Percentiles rank a stretch among this genome's conserved stretches.
phyloP scores from a whole-genome alignment of 2,888 invertebrate genomes.

The Xestoiulus laeticollis region DNA sequence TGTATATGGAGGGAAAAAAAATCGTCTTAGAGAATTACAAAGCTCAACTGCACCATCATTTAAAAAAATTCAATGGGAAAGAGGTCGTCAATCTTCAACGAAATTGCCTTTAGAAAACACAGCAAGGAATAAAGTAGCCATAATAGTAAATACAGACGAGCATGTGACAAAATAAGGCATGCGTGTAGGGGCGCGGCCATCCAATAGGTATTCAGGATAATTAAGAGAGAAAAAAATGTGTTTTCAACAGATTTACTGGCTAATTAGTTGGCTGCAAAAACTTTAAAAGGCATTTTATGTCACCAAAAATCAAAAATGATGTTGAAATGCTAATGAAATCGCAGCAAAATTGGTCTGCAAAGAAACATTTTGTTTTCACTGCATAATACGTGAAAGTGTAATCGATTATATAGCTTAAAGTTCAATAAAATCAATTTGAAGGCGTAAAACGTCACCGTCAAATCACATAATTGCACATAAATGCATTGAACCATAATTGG shows the following conservation, averaged over 20 bases:
- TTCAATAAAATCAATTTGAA: too few species aligned
- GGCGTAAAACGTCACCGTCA: too few species aligned
- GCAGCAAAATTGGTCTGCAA: not conserved
- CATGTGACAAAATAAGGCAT: slow-evolving; percentile 21
- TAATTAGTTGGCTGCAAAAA: not conserved
- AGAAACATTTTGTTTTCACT: not conserved
- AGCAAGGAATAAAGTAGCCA: not conserved
- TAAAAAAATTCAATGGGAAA: not conserved
- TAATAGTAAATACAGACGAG: slow-evolving; percentile 15
- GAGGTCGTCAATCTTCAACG: slow-evolving; percentile 33
- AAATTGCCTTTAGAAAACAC: not conserved
- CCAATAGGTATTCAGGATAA: not conserved
- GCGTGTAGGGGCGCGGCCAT: not conserved
- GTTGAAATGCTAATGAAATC: not conserved
- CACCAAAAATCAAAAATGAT: not conserved
- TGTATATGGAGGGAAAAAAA: not conserved
- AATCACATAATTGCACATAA: too few species aligned
- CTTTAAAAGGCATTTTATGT: not conserved
- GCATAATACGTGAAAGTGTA: too few species aligned
- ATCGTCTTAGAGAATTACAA: not conserved
- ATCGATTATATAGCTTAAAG: too few species aligned
- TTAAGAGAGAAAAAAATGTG: not conserved
- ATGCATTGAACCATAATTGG: too few species aligned
- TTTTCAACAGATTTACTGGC: not conserved
- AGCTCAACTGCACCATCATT: not conserved